phyloP scores from a whole-genome alignment of 2,113 vertebrate species.

The Zosterops japonicus region DNA sequence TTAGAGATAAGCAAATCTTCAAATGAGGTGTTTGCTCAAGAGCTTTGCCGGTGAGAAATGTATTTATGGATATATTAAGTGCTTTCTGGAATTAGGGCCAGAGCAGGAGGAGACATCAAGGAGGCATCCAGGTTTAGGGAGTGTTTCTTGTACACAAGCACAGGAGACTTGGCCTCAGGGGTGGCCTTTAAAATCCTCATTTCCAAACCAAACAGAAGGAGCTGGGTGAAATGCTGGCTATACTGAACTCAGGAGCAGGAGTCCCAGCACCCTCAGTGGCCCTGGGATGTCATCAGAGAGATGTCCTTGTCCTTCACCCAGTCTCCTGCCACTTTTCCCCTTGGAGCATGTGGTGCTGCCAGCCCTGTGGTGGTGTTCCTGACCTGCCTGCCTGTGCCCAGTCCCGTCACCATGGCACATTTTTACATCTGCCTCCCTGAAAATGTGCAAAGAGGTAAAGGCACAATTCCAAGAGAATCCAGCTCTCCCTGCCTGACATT shows the following conservation, averaged over 20 bases:
- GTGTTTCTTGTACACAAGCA: background rate
- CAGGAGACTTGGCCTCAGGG: background rate
- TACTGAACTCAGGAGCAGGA: background rate
- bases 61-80: background rate
- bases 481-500: background rate
- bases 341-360: background rate
- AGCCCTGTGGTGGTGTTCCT: background rate
- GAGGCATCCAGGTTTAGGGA: background rate
- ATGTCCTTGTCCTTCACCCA: background rate
- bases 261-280: background rate
- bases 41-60: background rate
- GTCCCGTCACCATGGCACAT: background rate
- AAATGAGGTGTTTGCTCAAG: background rate
- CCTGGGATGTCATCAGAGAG: background rate
- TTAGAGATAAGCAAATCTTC: conserved; percentile 1
- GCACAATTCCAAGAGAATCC: background rate
- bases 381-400: background rate
- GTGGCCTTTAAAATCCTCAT: background rate
- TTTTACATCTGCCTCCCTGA: background rate
- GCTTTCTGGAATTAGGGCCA: conserved; percentile 16
- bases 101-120: background rate
- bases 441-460: background rate
- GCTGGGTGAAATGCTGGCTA: background rate
- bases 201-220: background rate
- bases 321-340: background rate